Evolutionary conservation across 2,797 vertebrate genomes (phyloP).

Genomic region (Gastrophryne carolinensis): DNA sequence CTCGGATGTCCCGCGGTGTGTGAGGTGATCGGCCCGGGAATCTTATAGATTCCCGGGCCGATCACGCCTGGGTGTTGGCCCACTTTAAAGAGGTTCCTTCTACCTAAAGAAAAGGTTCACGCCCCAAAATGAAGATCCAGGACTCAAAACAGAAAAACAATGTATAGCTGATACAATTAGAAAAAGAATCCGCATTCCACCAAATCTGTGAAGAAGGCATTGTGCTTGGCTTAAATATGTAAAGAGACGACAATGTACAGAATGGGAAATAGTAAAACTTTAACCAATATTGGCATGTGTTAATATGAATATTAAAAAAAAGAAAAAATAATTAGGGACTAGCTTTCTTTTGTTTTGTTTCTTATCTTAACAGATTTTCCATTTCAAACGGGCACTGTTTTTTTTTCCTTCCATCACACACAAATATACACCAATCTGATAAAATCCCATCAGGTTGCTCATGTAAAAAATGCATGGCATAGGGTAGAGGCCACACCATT

Average conservation of each 20-base stretch:
- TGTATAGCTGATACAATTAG: too few species aligned
- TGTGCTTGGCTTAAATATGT: too few species aligned
- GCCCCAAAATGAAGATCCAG: too few species aligned
- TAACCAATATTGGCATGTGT: neutral
- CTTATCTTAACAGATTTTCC: slow-evolving; percentile 7
- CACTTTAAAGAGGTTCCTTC: too few species aligned
- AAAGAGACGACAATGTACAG: slow-evolving; percentile 15
- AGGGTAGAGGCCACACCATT: slow-evolving; percentile 11
- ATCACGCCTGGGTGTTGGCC: too few species aligned
- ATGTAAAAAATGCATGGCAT: slow-evolving; percentile 36
- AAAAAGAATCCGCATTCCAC: too few species aligned
- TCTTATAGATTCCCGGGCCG: too few species aligned
- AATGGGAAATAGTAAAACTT: neutral
- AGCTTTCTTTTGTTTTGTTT: slow-evolving; percentile 1
- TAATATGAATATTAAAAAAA: slow-evolving; percentile 10
- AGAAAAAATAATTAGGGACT: neutral
- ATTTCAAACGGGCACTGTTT: slow-evolving; percentile 19
- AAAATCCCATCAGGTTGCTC: slow-evolving; percentile 38
- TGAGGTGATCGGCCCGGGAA: too few species aligned
- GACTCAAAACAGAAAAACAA: too few species aligned
- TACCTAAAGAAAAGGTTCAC: too few species aligned
- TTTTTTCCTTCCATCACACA: slow-evolving; percentile 13
- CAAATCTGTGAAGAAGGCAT: too few species aligned
- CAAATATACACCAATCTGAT: slow-evolving; percentile 13
- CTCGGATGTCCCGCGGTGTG: too few species aligned